These are phyloP conservation scores for Aphelinus certus DNA, from an alignment of 1,140 invertebrate species.

Conservation along the genomic window DNA sequence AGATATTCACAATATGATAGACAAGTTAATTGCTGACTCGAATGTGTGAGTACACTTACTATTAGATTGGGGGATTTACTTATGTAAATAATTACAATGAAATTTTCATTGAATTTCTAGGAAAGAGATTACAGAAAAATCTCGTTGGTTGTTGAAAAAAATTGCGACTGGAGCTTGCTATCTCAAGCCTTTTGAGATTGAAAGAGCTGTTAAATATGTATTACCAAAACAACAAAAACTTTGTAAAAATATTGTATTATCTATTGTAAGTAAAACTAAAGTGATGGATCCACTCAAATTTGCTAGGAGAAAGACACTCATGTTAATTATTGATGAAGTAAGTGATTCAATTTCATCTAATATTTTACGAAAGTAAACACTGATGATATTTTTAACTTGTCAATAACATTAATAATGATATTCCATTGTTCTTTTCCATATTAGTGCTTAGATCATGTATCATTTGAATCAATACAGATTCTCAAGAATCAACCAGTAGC, in stretches of 20 bases:
- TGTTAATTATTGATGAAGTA: constrained; percentile 76
- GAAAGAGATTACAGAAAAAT: constrained; percentile 57
- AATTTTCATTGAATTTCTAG: constrained; percentile 32
- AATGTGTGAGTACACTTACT: not conserved
- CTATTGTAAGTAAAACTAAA: constrained; percentile 57
- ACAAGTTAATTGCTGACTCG: constrained; percentile 60
- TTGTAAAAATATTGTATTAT: constrained; percentile 59
- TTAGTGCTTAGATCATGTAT: constrained; percentile 76
- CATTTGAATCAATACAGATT: constrained; percentile 78
- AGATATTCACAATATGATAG: constrained; percentile 59
- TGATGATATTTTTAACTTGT: too few species aligned
- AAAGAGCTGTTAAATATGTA: constrained; percentile 58
- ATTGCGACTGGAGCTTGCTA: constrained; percentile 56
- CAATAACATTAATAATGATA: not conserved
- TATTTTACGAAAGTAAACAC: constrained; percentile 4
- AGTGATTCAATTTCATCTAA: constrained; percentile 24
- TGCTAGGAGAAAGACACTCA: constrained; percentile 68
- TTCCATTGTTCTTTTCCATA: constrained; percentile 46
- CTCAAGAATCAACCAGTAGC: constrained; percentile 72
- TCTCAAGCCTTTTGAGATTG: constrained; percentile 61
- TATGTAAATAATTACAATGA: not conserved
- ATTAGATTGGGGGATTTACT: too few species aligned
- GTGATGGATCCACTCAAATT: constrained; percentile 59
- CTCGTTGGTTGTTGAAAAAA: constrained; percentile 66
- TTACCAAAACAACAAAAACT: constrained; percentile 62